These are phyloP conservation scores for Schizotus pectinicornis DNA, from an alignment of 2,888 invertebrate genomes.

Conservation along the genomic window DNA sequence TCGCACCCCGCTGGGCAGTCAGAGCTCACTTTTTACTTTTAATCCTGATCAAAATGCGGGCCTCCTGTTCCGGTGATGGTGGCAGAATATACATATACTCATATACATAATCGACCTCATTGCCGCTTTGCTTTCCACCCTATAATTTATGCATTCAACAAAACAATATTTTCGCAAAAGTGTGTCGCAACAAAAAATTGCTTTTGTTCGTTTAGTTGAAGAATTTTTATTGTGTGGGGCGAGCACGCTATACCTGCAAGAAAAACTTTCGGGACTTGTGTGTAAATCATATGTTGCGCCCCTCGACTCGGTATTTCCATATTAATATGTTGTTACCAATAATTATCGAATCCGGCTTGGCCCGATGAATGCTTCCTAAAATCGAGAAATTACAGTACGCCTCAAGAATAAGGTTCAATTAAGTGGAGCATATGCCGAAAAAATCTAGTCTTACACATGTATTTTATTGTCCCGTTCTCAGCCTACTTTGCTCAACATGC, in stretches of 20 bases:
- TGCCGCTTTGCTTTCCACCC: conserved; percentile 12
- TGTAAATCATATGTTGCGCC: conserved; percentile 18
- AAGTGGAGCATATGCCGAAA: conserved; percentile 42
- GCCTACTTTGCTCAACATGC: conserved; percentile 46
- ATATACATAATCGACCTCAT: conserved; percentile 17
- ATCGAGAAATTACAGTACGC: conserved; percentile 38
- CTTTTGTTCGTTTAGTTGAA: conserved; percentile 1
- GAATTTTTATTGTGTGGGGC: conserved; percentile 8
- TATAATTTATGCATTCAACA: conserved; percentile 26
- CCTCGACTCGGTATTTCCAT: conserved; percentile 22
- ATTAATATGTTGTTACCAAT: conserved; percentile 34
- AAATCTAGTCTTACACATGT: conserved; percentile 40
- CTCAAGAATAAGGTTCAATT: conserved; percentile 22
- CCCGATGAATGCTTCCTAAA: conserved; percentile 33
- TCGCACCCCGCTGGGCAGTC: conserved; percentile 33
- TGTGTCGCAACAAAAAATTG: conserved; percentile 17
- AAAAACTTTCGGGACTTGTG: conserved; percentile 1
- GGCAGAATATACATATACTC: too few relatives aligned
- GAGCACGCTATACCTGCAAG: conserved; percentile 15
- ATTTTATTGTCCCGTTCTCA: conserved; percentile 44
- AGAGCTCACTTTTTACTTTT: conserved; percentile 27
- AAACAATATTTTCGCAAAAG: conserved; percentile 19
- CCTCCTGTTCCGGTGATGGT: too few relatives aligned
- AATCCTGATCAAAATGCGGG: conserved; percentile 30
- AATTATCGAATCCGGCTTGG: conserved; percentile 27